These are phyloP conservation scores for Theristicus caerulescens DNA, from an alignment of 2,113 vertebrate species.

Conservation along the genomic window DNA sequence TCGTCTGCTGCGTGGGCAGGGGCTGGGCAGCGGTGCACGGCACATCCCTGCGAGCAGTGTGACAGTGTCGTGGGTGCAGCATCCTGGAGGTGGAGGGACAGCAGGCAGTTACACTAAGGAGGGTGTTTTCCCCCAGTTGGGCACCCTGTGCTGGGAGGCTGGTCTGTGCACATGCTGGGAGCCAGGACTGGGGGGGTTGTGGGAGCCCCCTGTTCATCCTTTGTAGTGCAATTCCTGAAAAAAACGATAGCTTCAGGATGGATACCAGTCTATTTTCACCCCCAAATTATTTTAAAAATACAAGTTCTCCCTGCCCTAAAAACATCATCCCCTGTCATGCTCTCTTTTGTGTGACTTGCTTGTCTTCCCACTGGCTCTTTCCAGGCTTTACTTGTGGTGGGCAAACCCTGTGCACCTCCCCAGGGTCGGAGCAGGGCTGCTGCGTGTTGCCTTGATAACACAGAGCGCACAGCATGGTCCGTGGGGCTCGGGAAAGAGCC, in stretches of 20 bases:
- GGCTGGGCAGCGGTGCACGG: accelerated
- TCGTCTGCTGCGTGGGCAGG: neutral
- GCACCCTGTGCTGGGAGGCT: neutral
- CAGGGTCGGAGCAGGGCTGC: neutral
- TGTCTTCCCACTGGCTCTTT: neutral
- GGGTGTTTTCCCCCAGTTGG: neutral
- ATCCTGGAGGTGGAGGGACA: neutral
- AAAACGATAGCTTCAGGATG: neutral
- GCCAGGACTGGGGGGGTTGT: accelerated
- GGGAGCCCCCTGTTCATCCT: neutral
- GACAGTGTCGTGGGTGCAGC: accelerated
- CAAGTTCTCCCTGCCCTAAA: neutral
- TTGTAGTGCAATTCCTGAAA: neutral
- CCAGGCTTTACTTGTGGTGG: neutral
- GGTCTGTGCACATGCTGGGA: neutral
- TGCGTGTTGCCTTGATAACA: accelerated
- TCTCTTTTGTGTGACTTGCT: neutral
- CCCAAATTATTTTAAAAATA: neutral
- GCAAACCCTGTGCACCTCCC: neutral
- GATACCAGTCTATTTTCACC: neutral
- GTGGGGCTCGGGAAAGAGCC: accelerated
- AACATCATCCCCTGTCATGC: accelerated
- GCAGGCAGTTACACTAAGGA: too few species aligned
- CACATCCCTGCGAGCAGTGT: neutral
- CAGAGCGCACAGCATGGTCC: neutral